Base-by-base conservation (phyloP, 2,113 vertebrate species). In the Dunckerocampus dactyliophorus region DNA sequence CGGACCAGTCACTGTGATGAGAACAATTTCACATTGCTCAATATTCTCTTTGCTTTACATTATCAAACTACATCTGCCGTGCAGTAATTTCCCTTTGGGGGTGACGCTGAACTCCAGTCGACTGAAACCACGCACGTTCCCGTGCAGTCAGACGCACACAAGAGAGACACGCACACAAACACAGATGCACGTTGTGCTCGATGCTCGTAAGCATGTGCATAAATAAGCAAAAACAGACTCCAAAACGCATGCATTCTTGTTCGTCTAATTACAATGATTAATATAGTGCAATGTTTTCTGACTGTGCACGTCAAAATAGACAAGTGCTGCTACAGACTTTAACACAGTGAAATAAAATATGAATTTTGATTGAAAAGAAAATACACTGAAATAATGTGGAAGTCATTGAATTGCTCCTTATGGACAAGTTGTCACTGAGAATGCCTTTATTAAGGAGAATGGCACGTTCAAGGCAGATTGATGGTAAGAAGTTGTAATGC, bases 11-110 rank as follows among this genome's bases (percentile, higher is more conserved):
- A 74, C 67, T 65, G 68, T 71, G 74, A 82, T 82, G 85, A 85
- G 79, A 81, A 75, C 69, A 61, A 67, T 75, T 81, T 79, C 49
- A 77, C 37, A 81, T 82, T 77, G 75, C 69, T 83, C 82, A 79
- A 60, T 80, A 77, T 82, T 78, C 62, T 74, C 64, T 64, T 3
- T 12, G 10, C 59, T 59, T 17, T 34, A 55, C 15, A 17, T 24
- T 69, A 55, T 61, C 50, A 69, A 85, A 70, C 71, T 74, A 59
- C 71, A 74, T 87, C 79, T 70, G 75, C 65, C 69, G 0, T 13
- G 13, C 63, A 63, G 56, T 82, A 83, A 83, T 82, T 79, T 76
- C 76, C 69, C 69, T 75, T 78, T 58, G 63, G 81, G 67, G 67
- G 65, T 49, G 67, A 75, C 16, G 71, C 63, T 66, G 48, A 75